These are phyloP conservation scores for Drosophila funebris DNA, from an alignment of 1,140 invertebrate species.

Conservation along the genomic window DNA sequence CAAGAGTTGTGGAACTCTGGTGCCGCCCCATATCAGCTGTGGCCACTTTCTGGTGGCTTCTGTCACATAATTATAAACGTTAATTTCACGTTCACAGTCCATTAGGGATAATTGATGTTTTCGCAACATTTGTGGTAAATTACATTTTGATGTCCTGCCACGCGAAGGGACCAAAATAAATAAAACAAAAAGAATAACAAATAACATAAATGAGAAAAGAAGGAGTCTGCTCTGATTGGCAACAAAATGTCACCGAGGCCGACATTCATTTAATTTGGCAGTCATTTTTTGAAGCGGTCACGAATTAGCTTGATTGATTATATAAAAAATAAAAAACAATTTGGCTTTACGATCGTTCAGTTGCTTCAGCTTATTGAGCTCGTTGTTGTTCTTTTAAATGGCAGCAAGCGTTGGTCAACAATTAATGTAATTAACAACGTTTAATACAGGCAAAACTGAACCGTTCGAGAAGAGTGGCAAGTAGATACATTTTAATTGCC, in stretches of 20 bases:
- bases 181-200: constrained; percentile 39
- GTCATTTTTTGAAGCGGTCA: constrained; percentile 35
- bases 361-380: neutral
- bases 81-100: constrained; percentile 82
- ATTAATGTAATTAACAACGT: constrained; percentile 69
- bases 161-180: constrained; percentile 13
- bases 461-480: neutral
- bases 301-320: constrained; percentile 70
- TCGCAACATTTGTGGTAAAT: constrained; percentile 79
- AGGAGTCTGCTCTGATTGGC: constrained; percentile 5
- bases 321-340: constrained; percentile 40
- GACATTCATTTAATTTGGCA: constrained; percentile 42
- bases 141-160: constrained; percentile 76
- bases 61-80: constrained; percentile 82
- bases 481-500: neutral
- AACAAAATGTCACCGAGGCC: constrained; percentile 28
- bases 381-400: constrained; percentile 11
- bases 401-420: constrained; percentile 41
- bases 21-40: neutral
- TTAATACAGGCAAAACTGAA: constrained; percentile 5
- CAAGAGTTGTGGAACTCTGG: constrained; percentile 1
- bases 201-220: constrained; percentile 11
- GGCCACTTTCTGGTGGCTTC: constrained; percentile 51
- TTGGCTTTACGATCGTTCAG: constrained; percentile 16
- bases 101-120: constrained; percentile 82